These are phyloP conservation scores for Eupristina koningsbergeri DNA, from an alignment of 1,140 invertebrate genomes.

Conservation along the genomic window DNA sequence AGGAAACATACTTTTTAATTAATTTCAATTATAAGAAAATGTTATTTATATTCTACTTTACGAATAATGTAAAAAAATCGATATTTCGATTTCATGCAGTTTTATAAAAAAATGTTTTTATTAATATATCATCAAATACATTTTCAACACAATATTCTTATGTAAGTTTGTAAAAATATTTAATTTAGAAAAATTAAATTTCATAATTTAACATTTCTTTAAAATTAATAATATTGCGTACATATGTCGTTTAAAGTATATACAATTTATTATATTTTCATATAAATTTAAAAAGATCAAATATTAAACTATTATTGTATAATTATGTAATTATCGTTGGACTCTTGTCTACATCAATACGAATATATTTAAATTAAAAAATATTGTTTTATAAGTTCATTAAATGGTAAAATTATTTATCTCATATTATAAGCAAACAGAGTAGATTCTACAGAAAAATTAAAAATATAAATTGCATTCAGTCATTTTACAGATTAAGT, in stretches of 20 bases:
- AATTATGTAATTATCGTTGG: no score
- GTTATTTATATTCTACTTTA: not conserved
- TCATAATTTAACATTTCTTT: not conserved
- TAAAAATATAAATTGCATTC: not conserved
- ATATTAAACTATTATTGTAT: no score
- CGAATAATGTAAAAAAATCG: no score
- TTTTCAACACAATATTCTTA: not conserved
- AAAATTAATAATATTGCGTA: no score
- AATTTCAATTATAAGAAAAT: not conserved
- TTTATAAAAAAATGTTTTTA: not conserved
- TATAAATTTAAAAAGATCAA: no score
- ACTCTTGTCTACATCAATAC: no score
- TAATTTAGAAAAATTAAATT: not conserved
- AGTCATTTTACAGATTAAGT: not conserved
- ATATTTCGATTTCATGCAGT: not conserved
- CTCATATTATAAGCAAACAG: not conserved
- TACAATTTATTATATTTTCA: no score
- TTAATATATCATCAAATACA: not conserved
- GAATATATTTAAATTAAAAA: no score
- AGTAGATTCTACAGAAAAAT: not conserved
- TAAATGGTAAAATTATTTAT: not conserved
- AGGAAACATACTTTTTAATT: not conserved
- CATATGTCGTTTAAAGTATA: no score
- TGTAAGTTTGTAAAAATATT: not conserved
- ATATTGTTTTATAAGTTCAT: no score